Evolutionary conservation across 2,888 invertebrate species (phyloP).

Genomic region (Athripsodes cinereus): DNA sequence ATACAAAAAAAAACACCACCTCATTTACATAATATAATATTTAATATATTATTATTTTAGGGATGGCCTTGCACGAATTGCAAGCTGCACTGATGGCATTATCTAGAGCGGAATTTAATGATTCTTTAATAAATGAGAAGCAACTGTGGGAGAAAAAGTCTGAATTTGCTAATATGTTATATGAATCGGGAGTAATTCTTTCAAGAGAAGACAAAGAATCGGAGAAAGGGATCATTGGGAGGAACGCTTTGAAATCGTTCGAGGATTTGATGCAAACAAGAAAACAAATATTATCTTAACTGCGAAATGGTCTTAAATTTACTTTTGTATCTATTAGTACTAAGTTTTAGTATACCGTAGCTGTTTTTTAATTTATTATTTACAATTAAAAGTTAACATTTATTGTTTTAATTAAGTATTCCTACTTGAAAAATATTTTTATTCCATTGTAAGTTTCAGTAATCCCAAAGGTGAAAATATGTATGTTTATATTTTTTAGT

Average conservation of each 20-base stretch:
- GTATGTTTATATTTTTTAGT: too few species aligned
- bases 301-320: too few species aligned
- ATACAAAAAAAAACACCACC: too few species aligned
- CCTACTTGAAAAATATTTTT: too few species aligned
- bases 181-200: conserved; percentile 60
- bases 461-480: too few species aligned
- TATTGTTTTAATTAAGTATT: too few species aligned
- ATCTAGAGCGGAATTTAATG: conserved; percentile 58
- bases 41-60: conserved; percentile 37
- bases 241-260: conserved; percentile 49
- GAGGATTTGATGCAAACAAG: conserved; percentile 16
- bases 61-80: conserved; percentile 72
- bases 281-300: too few species aligned
- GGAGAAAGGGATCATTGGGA: conserved; percentile 59
- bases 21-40: not conserved
- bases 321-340: too few species aligned
- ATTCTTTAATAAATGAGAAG: conserved; percentile 52
- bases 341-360: too few species aligned
- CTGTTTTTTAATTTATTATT: too few species aligned
- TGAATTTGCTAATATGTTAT: conserved; percentile 57
- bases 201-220: conserved; percentile 59
- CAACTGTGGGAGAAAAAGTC: conserved; percentile 57
- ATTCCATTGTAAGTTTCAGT: too few species aligned
- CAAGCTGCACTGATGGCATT: conserved; percentile 70
- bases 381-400: too few species aligned